A percentile compares a stretch with the other conserved stretches of the same genome.
These are phyloP conservation scores for Molanna angustata DNA, from an alignment of 2,888 invertebrate species.

Conservation along the genomic window DNA sequence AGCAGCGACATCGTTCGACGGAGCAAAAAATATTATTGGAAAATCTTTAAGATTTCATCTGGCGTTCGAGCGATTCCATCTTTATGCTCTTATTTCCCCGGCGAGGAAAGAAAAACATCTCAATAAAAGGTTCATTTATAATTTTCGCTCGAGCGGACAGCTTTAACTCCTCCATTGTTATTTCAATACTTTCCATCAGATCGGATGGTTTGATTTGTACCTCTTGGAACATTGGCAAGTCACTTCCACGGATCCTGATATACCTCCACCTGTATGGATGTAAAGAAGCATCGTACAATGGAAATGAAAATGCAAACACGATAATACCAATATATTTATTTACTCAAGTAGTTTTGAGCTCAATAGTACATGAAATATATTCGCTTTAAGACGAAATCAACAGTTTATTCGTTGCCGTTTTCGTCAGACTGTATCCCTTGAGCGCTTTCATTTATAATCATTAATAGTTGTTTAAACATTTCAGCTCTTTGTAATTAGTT, in stretches of 20 bases:
- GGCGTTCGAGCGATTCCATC: slow-evolving; percentile 2
- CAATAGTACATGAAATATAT: neutral
- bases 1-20: neutral
- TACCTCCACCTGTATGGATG: neutral
- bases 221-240: slow-evolving; percentile 4
- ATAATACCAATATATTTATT: neutral
- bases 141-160: slow-evolving; percentile 20
- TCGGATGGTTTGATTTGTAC: slow-evolving; percentile 22
- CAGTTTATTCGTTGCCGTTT: too few relatives aligned
- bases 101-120: slow-evolving; percentile 13
- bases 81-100: too few relatives aligned
- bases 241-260: slow-evolving; percentile 5
- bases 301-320: neutral
- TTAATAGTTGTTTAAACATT: too few relatives aligned
- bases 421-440: too few relatives aligned
- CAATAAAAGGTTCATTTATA: slow-evolving; percentile 23
- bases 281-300: neutral
- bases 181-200: slow-evolving; percentile 20
- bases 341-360: neutral
- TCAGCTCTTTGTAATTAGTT: too few relatives aligned
- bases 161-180: slow-evolving; percentile 17
- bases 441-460: too few relatives aligned
- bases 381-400: neutral
- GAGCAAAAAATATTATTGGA: neutral
- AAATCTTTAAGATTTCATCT: neutral